phyloP scores from a whole-genome alignment of 2,113 vertebrate genomes.

The Glaucidium brasilianum region DNA sequence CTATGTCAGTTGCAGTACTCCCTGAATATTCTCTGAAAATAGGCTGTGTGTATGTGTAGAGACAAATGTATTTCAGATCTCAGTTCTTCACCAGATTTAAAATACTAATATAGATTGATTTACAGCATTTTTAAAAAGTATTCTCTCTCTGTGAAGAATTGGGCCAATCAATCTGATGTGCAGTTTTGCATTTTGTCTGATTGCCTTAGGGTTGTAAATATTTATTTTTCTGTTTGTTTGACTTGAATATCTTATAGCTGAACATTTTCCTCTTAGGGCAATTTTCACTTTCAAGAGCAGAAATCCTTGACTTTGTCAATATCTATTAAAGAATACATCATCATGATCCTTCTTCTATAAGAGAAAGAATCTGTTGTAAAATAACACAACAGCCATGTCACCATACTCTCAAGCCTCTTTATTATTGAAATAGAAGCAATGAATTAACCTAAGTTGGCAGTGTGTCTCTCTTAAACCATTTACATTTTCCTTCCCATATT shows the following conservation, averaged over 20 bases:
- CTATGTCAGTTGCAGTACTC: not conserved
- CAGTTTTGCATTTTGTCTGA: constrained; percentile 21
- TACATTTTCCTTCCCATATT: not conserved
- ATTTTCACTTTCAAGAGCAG: constrained; percentile 15
- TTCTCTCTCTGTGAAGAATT: not conserved
- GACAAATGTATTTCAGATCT: not conserved
- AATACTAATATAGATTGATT: not conserved
- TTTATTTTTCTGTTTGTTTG: constrained; percentile 21
- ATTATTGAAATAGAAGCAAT: not conserved
- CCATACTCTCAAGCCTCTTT: not conserved
- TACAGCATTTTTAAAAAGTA: not conserved
- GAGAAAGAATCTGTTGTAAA: not conserved
- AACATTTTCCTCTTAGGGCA: not conserved
- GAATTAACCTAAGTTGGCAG: not conserved
- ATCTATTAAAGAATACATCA: not conserved
- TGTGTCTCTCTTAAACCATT: not conserved
- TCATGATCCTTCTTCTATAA: not conserved
- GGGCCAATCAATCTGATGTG: not conserved
- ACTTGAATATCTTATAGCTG: not conserved
- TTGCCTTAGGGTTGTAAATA: constrained; percentile 20
- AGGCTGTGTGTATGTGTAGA: accelerated
- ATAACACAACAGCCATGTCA: not conserved
- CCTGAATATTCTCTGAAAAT: not conserved
- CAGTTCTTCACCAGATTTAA: not conserved
- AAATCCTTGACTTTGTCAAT: constrained; percentile 40